Base-by-base conservation (phyloP, 2,113 vertebrate genomes). In the Grammomys dolichurus region DNA sequence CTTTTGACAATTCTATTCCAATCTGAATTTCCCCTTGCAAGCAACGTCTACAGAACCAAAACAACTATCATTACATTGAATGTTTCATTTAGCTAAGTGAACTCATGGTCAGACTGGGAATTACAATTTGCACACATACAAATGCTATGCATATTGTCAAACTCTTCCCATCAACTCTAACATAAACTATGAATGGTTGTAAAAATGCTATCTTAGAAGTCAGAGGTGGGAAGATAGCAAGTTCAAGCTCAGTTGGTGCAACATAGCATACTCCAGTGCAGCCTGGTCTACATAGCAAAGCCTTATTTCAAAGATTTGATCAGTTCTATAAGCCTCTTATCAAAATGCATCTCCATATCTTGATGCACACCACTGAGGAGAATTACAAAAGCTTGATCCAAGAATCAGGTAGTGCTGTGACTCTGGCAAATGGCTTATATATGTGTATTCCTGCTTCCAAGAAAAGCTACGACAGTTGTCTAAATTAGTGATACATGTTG, bases 1-100 rank as follows among this genome's bases (percentile, higher is more conserved):
- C 60, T 91, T 95, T 89, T 69, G 91, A 89, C 76, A 36, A 65
- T 65, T 94, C 70, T 36, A 82, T 17, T 93, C 84, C 67, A 97
- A 95, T 89, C n/a, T 20, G 94, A 96, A n/a, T 93, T 91, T 78
- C 88, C 60, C 65, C 76, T 96, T 95, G 58, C 77, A 93, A 92
- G n/a, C 77, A 76, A 87, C 95, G 78, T 95, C 95, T 94, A 94
- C 88, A 93, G 84, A 95, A 78, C 33, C 63, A 95, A 87, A 94
- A 89, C 87, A 93, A 93, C 40, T 87, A 94, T 60, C 77, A 93
- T 73, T 88, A 87, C 67, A 87, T 87, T 96, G 84, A 94, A 87
- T 40, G 70, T 89, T 96, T 95, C 56, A 67, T 87, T 96, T 96
- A 95, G 92, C 93, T 86, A 82, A 95, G 84, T 96, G 78, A 97